These are phyloP conservation scores for Drosophila hydei DNA, from an alignment of 1,140 invertebrate genomes.

Conservation along the genomic window DNA sequence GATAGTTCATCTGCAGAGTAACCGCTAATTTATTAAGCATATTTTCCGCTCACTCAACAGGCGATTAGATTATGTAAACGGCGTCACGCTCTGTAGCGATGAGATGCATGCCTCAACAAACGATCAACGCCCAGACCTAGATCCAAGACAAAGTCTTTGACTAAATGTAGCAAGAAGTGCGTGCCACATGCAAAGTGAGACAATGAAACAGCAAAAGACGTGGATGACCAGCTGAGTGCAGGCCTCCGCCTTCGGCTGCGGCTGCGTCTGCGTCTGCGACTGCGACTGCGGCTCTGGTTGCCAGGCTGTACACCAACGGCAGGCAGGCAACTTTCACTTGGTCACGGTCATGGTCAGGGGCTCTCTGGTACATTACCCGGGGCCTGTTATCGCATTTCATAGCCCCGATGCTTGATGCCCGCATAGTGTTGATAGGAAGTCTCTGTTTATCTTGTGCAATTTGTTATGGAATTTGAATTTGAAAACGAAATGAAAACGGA, in stretches of 20 bases:
- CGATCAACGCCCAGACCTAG: slow-evolving; percentile 41
- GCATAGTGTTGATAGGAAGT: slow-evolving; percentile 29
- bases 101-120: slow-evolving; percentile 25
- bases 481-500: slow-evolving; percentile 56
- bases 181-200: slow-evolving; percentile 73
- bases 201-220: slow-evolving; percentile 22
- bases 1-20: slow-evolving; percentile 3
- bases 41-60: slow-evolving; percentile 64
- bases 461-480: slow-evolving; percentile 76
- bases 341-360: slow-evolving; percentile 72
- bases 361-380: not conserved
- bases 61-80: slow-evolving; percentile 62
- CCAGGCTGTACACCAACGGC: slow-evolving; percentile 27
- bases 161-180: slow-evolving; percentile 40
- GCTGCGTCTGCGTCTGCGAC: too few species aligned
- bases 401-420: slow-evolving; percentile 26
- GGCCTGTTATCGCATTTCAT: slow-evolving; percentile 56
- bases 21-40: slow-evolving; percentile 60
- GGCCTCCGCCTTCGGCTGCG: slow-evolving; percentile 1
- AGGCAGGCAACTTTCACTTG: slow-evolving; percentile 66
- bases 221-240: slow-evolving; percentile 40
- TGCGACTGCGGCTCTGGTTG: not conserved
- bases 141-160: slow-evolving; percentile 13
- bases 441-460: slow-evolving; percentile 62
- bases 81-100: slow-evolving; percentile 47